These are phyloP conservation scores for Oreochromis spilurus DNA, from an alignment of 2,113 vertebrate genomes.

Conservation along the genomic window DNA sequence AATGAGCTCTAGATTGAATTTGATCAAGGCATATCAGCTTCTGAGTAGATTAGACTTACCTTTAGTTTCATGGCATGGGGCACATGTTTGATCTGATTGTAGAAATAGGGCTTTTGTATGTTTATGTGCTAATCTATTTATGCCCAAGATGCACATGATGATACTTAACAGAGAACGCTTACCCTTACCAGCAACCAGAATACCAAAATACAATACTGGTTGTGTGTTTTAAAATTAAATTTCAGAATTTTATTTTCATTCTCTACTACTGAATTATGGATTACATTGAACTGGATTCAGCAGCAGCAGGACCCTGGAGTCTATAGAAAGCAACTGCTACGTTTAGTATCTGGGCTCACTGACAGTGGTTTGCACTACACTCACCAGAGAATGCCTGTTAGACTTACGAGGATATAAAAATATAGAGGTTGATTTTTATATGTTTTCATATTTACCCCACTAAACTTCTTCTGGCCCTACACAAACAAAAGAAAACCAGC, in stretches of 20 bases:
- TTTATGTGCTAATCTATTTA: background rate
- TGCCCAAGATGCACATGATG: background rate
- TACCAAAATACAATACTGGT: background rate
- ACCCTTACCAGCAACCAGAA: background rate
- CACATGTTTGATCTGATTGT: slow-evolving; percentile 24
- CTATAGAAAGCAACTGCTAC: background rate
- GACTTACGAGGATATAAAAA: background rate
- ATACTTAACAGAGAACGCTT: background rate
- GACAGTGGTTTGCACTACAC: background rate
- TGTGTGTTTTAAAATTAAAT: background rate
- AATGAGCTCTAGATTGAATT: slow-evolving; percentile 56
- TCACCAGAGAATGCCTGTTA: background rate
- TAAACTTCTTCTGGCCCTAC: background rate
- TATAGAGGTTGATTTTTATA: background rate
- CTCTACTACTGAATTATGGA: background rate
- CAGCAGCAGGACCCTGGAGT: background rate
- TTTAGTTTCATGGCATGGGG: background rate
- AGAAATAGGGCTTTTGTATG: background rate
- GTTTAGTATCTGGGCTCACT: background rate
- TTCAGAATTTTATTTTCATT: background rate
- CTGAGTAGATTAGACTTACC: slow-evolving; percentile 23
- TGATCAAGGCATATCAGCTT: slow-evolving; percentile 22
- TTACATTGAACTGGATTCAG: background rate
- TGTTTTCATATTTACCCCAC: background rate
- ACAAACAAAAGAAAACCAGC: background rate